Conservation (phyloP, 2,888 invertebrate genomes). For the Eumacrocentrus americanus region DNA sequence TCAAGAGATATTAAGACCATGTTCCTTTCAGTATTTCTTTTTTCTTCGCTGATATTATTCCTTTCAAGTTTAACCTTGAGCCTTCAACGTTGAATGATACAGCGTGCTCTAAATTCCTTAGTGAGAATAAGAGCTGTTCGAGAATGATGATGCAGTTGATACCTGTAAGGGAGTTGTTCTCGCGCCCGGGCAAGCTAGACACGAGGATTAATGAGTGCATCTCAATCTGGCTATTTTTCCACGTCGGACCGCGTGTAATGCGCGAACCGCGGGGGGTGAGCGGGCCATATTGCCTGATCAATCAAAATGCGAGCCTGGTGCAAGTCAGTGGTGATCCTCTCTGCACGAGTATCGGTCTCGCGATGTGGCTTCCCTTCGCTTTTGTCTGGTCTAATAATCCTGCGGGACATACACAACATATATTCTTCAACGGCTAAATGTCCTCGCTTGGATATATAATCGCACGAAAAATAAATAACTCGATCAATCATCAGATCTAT, state of each 20-base stretch:
- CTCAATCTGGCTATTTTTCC: conserved; percentile 60
- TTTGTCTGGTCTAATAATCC: conserved; percentile 14
- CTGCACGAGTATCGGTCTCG: conserved; percentile 20
- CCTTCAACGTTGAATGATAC: background rate
- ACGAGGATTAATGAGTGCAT: conserved; percentile 60
- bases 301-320: conserved; percentile 55
- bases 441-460: conserved; percentile 7
- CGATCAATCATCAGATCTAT: conserved; percentile 24
- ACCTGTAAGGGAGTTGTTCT: conserved; percentile 23
- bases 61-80: background rate
- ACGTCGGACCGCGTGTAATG: conserved; percentile 55
- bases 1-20: conserved; percentile 59
- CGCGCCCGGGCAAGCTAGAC: conserved; percentile 21
- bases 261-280: conserved; percentile 58
- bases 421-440: conserved; percentile 15
- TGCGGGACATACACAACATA: background rate
- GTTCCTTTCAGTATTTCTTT: conserved; percentile 22
- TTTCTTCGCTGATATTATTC: background rate
- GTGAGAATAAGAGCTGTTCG: too few relatives aligned
- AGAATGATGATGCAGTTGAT: conserved; percentile 25
- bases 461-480: conserved; percentile 15
- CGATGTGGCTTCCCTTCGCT: conserved; percentile 11
- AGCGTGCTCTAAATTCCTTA: background rate
- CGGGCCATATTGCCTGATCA: conserved; percentile 60
- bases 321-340: too few relatives aligned